Percentiles rank a stretch among this genome's conserved stretches.
Conservation (phyloP, 2,113 vertebrate species). For the Neogobius melanostomus region DNA sequence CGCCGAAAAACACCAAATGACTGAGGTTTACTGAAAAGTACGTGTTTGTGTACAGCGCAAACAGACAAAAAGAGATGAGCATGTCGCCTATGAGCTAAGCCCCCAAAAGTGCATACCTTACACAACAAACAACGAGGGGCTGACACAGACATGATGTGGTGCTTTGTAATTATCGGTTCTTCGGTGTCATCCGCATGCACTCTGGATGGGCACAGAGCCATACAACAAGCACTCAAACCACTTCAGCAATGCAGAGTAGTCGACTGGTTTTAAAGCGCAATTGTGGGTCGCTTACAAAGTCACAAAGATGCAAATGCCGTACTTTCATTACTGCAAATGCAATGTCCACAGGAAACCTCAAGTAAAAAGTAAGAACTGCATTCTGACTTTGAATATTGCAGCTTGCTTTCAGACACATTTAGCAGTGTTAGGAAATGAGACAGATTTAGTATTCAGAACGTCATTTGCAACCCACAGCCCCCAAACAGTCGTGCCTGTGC, state of each 20-base stretch:
- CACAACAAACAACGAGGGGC: slow-evolving; percentile 45
- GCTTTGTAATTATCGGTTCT: slow-evolving; percentile 68
- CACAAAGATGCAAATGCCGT: slow-evolving; percentile 11
- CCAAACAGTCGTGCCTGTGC: slow-evolving; percentile 50
- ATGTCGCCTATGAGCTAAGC: slow-evolving; percentile 34
- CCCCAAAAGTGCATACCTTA: slow-evolving; percentile 23
- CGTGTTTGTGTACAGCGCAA: not conserved
- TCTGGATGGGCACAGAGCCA: slow-evolving; percentile 39
- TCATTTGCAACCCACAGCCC: slow-evolving; percentile 33
- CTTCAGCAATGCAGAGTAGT: slow-evolving; percentile 13
- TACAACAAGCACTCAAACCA: slow-evolving; percentile 20
- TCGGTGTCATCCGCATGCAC: slow-evolving; percentile 48
- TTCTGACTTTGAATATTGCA: not conserved
- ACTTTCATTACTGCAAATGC: not conserved
- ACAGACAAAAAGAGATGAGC: slow-evolving; percentile 10
- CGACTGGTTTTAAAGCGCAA: not conserved
- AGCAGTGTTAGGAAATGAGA: not conserved
- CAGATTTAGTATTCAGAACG: slow-evolving; percentile 18
- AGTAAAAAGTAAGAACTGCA: too few relatives aligned
- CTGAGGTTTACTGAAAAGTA: slow-evolving; percentile 12
- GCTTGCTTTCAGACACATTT: slow-evolving; percentile 18
- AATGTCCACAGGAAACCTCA: not conserved
- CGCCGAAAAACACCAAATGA: slow-evolving; percentile 10
- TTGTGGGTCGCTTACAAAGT: slow-evolving; percentile 36
- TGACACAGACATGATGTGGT: slow-evolving; percentile 37